phyloP scores from a whole-genome alignment of 2,113 vertebrate species.

The Pituophis catenifer region DNA sequence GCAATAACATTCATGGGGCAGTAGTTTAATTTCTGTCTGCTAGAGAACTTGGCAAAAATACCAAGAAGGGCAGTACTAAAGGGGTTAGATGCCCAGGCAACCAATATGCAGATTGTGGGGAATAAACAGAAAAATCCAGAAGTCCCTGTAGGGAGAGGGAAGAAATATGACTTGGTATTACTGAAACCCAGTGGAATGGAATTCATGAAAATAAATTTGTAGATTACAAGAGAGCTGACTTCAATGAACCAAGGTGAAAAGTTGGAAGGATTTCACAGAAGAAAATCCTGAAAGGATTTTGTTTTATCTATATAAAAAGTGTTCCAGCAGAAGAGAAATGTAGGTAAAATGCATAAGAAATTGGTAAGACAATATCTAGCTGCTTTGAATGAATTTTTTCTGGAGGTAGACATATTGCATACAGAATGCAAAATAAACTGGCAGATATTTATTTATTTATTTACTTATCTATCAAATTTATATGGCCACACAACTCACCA shows the following conservation, averaged over 20 bases:
- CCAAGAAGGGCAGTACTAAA: not conserved
- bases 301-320: not conserved
- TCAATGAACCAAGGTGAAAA: not conserved
- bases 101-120: not conserved
- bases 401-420: not conserved
- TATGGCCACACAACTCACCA: not conserved
- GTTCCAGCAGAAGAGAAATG: not conserved
- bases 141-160: not conserved
- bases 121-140: not conserved
- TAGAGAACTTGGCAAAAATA: not conserved
- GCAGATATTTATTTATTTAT: not conserved
- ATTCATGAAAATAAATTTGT: not conserved
- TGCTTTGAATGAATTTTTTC: not conserved
- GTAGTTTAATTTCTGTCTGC: not conserved
- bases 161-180: not conserved
- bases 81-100: not conserved
- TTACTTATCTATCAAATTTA: not conserved
- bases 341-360: not conserved
- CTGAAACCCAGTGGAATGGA: not conserved
- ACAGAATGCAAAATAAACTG: not conserved
- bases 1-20: not conserved
- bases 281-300: not conserved
- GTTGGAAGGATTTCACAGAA: not conserved
- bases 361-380: not conserved
- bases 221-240: not conserved